Percentiles rank a stretch among this genome's conserved stretches.
Conservation (phyloP, 2,888 invertebrate species). For the Melitaea athalia region DNA sequence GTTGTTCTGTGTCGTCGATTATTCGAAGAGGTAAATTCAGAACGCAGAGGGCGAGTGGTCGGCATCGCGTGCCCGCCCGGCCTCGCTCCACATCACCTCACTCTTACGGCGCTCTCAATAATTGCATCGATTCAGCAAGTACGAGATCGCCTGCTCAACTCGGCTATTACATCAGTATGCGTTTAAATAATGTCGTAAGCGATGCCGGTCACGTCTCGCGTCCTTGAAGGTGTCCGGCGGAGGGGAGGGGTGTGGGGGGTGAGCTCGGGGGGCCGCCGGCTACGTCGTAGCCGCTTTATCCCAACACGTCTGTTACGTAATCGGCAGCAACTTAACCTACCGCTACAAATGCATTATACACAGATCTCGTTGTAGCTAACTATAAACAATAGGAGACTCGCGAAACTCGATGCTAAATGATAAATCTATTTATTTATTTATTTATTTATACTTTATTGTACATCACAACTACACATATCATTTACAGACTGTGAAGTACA, state of each 20-base stretch:
- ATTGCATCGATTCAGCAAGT: not conserved
- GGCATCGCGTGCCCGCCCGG: not conserved
- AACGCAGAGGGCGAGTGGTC: not conserved
- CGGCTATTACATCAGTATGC: conserved; percentile 7
- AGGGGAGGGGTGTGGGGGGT: not conserved
- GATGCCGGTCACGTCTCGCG: not conserved
- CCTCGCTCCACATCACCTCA: conserved; percentile 6
- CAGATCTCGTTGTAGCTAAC: no score
- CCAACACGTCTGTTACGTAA: not conserved
- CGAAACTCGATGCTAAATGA: no score
- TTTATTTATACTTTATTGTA: no score
- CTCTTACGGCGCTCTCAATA: conserved; percentile 5
- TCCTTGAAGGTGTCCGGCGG: not conserved
- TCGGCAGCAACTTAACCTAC: no score
- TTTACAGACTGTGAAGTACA: no score
- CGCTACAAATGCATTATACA: no score
- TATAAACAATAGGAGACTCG: no score
- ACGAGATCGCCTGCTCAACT: not conserved
- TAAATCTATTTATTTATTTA: no score
- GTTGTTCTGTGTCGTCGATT: no score
- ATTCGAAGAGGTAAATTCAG: no score
- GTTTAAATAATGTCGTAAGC: not conserved
- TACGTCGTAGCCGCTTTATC: not conserved
- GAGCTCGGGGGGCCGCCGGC: no score
- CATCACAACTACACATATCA: no score